These are phyloP conservation scores for Brachycybe producta DNA, from an alignment of 2,888 invertebrate species.

Conservation along the genomic window DNA sequence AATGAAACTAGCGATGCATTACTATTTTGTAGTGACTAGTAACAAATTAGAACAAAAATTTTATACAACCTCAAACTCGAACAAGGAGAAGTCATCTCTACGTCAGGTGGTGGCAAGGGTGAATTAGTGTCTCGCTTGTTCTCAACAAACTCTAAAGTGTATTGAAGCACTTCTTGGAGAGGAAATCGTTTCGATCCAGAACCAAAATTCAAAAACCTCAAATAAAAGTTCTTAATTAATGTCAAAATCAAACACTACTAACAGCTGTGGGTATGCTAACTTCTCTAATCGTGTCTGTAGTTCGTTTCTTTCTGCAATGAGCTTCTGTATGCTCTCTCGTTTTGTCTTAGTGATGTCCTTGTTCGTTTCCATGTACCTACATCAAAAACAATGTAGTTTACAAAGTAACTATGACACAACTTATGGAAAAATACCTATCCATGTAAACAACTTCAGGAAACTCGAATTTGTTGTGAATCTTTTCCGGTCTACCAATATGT, in stretches of 20 bases:
- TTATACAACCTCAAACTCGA: constrained; percentile 23
- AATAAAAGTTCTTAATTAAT: constrained; percentile 4
- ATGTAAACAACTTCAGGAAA: constrained; percentile 37
- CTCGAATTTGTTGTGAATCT: constrained; percentile 38
- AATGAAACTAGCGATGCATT: too few relatives aligned
- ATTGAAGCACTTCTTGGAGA: constrained; percentile 34
- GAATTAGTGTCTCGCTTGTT: constrained; percentile 25
- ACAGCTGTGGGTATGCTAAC: constrained; percentile 25
- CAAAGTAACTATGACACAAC: not conserved
- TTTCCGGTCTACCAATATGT: constrained; percentile 35
- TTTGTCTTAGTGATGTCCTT: constrained; percentile 32
- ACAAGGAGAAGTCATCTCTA: constrained; percentile 34
- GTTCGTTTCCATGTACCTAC: constrained; percentile 36
- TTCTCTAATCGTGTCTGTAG: constrained; percentile 33
- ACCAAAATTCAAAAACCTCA: constrained; percentile 34
- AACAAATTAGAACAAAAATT: too few relatives aligned
- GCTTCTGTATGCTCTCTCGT: constrained; percentile 32
- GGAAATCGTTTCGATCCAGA: constrained; percentile 34
- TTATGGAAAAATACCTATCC: constrained; percentile 31
- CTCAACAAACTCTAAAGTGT: constrained; percentile 36
- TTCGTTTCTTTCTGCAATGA: constrained; percentile 31
- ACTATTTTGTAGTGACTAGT: too few relatives aligned
- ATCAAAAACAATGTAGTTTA: constrained; percentile 8
- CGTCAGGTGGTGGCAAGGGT: constrained; percentile 25
- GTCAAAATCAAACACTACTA: too few relatives aligned